phyloP scores from a whole-genome alignment of 1,140 invertebrate genomes.

The Lethrus apterus region DNA sequence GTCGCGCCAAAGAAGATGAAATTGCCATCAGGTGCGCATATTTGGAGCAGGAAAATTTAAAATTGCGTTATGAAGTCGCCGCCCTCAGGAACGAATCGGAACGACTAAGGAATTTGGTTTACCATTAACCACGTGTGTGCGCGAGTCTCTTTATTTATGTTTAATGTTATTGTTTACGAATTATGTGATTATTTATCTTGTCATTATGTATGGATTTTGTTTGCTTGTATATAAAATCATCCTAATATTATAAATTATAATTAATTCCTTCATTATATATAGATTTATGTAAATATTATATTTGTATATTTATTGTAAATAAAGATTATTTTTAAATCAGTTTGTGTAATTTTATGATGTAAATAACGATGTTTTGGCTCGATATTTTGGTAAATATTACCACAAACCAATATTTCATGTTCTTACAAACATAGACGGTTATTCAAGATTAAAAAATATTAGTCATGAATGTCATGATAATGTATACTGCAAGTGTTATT shows the following conservation, averaged over 20 bases:
- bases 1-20: constrained; percentile 85
- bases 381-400: no score
- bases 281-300: background rate
- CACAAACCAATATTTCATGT: no score
- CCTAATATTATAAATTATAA: no score
- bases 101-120: constrained; percentile 19
- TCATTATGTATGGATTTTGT: constrained; percentile 1
- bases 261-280: no score
- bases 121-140: background rate
- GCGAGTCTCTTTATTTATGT: background rate
- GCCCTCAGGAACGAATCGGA: constrained; percentile 33
- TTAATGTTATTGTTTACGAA: background rate
- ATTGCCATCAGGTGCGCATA: constrained; percentile 80
- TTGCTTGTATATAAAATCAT: background rate
- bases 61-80: constrained; percentile 56
- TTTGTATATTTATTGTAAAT: background rate
- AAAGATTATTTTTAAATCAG: background rate
- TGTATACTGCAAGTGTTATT: no score
- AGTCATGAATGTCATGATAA: no score
- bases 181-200: constrained; percentile 10
- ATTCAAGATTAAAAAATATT: no score
- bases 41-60: constrained; percentile 73
- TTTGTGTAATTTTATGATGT: no score
- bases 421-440: no score
- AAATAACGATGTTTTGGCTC: no score